phyloP scores from a whole-genome alignment of 2,888 invertebrate genomes.

The Leucophenga montana region DNA sequence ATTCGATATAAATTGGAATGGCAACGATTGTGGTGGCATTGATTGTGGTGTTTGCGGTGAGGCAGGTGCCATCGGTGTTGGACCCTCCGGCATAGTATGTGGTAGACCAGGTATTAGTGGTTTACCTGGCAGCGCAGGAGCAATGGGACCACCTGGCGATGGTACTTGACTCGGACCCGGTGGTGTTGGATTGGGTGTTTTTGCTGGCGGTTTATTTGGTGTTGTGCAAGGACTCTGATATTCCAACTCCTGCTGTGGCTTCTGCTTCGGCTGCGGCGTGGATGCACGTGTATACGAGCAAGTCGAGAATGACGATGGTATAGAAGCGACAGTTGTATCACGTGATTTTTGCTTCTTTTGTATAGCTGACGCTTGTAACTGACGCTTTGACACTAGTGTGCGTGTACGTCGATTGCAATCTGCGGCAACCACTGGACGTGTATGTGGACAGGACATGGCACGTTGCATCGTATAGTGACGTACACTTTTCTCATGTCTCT shows the following conservation, averaged over 20 bases:
- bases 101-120: neutral
- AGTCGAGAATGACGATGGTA: no score
- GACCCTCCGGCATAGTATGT: neutral
- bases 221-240: neutral
- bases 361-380: no score
- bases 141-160: neutral
- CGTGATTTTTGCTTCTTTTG: no score
- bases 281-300: no score
- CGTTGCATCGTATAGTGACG: neutral
- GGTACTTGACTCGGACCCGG: neutral
- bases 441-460: neutral
- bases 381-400: no score
- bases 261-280: neutral
- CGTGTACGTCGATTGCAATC: no score
- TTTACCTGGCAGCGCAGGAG: neutral
- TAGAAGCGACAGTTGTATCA: no score
- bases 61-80: conserved; percentile 9
- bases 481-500: neutral
- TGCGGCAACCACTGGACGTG: no score
- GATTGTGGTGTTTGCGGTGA: conserved; percentile 2
- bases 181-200: neutral
- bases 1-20: no score
- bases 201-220: neutral
- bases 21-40: neutral
- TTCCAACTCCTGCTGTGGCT: neutral